A percentile compares a stretch with the other conserved stretches of the same genome.
Evolutionary conservation across 2,888 invertebrate species (phyloP).

Genomic region (Caenorhabditis auriculariae): DNA sequence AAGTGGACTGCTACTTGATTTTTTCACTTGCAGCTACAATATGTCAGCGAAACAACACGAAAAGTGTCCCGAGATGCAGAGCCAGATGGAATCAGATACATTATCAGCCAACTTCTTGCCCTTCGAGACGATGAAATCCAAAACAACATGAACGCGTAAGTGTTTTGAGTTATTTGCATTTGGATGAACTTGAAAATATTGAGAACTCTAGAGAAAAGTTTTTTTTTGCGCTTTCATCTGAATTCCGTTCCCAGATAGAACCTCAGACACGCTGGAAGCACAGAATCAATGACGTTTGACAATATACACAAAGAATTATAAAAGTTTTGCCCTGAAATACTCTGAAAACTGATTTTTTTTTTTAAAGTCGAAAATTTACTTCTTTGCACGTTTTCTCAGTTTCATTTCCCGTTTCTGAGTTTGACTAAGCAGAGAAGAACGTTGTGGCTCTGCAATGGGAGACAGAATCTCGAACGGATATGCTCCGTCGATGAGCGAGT

Average conservation of each 20-base stretch:
- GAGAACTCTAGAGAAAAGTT: too few relatives aligned
- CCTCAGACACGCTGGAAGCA: too few relatives aligned
- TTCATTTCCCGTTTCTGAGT: neutral
- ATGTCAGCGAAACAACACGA: constrained; percentile 40
- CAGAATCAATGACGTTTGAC: too few relatives aligned
- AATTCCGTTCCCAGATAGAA: too few relatives aligned
- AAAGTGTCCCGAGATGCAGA: constrained; percentile 35
- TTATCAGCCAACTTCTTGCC: constrained; percentile 51
- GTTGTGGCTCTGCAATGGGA: constrained; percentile 40
- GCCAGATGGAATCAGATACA: constrained; percentile 45
- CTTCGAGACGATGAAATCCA: constrained; percentile 55
- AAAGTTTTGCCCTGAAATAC: too few relatives aligned
- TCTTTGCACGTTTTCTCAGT: neutral
- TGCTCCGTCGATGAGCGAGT: constrained; percentile 39
- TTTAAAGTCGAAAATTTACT: neutral
- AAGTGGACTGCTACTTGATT: neutral
- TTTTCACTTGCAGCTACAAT: constrained; percentile 31
- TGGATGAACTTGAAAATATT: too few relatives aligned
- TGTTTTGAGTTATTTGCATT: too few relatives aligned
- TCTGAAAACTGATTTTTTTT: too few relatives aligned
- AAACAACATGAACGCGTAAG: constrained; percentile 27
- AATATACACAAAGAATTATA: too few relatives aligned
- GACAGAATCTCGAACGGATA: constrained; percentile 35
- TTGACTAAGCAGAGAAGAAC: constrained; percentile 35
- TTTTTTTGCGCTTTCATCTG: too few relatives aligned